Evolutionary conservation across 2,113 vertebrate genomes (phyloP), one percentile per base, ranked within the genome.

Genomic region (Meles meles): DNA sequence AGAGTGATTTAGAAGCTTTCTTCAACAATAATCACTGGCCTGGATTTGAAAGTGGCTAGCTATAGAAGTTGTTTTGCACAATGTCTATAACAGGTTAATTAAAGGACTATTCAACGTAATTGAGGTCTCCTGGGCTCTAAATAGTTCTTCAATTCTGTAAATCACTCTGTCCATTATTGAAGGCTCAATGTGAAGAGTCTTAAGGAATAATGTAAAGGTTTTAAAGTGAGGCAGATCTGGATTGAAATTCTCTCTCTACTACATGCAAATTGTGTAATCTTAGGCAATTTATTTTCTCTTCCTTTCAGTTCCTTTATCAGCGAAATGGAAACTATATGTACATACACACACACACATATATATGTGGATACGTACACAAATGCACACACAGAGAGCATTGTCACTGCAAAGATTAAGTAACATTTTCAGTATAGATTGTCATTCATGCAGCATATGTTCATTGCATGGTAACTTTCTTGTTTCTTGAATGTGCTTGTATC

Each of bases 21-120:
- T 74, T 57, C 9, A 92, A 29, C 8, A 71, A 90, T 63, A 94
- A 65, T 77, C 57, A 59, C 42, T 90, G 39, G 9, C 21, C 76
- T 96, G 37, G 31, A 65, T 90, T 97, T 96, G 72, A 90, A 96
- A 96, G 44, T 83, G 29, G 71, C 39, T 31, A 72, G 12, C 10
- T 92, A 84, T 47, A 95, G n/a, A 82, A 21, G 18, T 57, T 7
- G 11, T 92, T 96, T 47, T 81, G 23, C 37, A 61, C n/a, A 85
- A 42, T 77, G 57, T 91, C 18, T 23, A n/a, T 39, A 77, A 69
- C 39, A 72, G 44, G 34, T 95, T 90, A 96, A 93, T 97, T 96
- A 93, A 96, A 96, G 17, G 49, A 80, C 42, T 76, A n/a, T 63
- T 95, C 63, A 77, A 84, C 1, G 20, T 85, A 90, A 95, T 59